These are phyloP conservation scores for Tachypleus tridentatus DNA, from an alignment of 1,140 invertebrate genomes.

Conservation along the genomic window DNA sequence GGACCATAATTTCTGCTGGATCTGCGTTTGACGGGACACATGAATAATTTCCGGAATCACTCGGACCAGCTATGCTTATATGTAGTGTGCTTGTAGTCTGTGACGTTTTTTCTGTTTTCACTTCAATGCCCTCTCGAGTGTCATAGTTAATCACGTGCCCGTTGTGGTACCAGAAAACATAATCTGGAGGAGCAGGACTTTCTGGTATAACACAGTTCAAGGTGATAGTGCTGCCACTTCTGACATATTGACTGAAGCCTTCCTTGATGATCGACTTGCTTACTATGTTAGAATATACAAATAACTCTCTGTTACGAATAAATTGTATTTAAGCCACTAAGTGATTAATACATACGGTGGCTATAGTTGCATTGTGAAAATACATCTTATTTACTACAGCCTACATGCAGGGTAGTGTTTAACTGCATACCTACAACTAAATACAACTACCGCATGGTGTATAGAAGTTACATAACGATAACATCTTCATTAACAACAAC, in stretches of 20 bases:
- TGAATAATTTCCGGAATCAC: conserved; percentile 76
- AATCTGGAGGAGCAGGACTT: conserved; percentile 73
- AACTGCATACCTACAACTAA: no score
- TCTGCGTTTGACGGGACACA: conserved; percentile 70
- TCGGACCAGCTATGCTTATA: not conserved
- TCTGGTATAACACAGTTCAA: conserved; percentile 77
- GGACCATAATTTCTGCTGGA: conserved; percentile 54
- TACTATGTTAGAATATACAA: conserved; percentile 41
- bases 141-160: conserved; percentile 86
- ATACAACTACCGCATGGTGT: no score
- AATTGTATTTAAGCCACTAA: no score
- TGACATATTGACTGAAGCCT: conserved; percentile 72
- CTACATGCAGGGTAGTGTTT: no score
- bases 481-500: no score
- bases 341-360: no score
- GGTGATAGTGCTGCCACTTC: conserved; percentile 78
- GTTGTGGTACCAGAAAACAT: conserved; percentile 87
- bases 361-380: no score
- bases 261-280: conserved; percentile 73
- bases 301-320: conserved; percentile 23
- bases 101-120: conserved; percentile 78
- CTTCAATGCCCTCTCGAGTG: conserved; percentile 70
- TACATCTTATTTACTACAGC: no score
- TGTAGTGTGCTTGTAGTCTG: conserved; percentile 32
- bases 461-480: no score